Evolutionary conservation across 2,797 vertebrate genomes (phyloP), one percentile per base, ranked within the genome.

Genomic region (Taeniopygia guttata): DNA sequence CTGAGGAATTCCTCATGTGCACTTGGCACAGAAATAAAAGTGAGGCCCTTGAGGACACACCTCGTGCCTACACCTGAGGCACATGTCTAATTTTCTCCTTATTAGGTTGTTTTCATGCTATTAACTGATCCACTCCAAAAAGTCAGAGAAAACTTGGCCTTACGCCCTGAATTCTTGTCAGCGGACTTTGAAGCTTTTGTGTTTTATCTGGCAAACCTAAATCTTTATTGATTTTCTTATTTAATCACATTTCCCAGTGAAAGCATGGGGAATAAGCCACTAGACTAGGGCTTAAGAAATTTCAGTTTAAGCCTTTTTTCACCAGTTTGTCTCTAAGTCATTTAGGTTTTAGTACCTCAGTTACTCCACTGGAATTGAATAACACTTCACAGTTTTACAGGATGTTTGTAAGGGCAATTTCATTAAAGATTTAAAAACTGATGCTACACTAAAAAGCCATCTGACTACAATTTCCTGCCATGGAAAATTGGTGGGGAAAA

Each of bases 211-310:
- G 73, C 66, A 62, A 95, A 78, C 95, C 87, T 94, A 95, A 96
- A 91, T 91, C 94, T 95, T 90, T 94, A 96, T 96, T 96, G 96
- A 96, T 96, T 96, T 96, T 96, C 88, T 88, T 90, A 89, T 91
- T 96, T 96, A 94, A 96, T 96, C 93, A 93, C 89, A 86, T 95
- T 94, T 96, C 91, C 95, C 87, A 84, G 68, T 62, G 87, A 95
- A 94, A 91, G 87, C 76, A 42, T 6, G 13, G 87, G 78, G 85
- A 91, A 85, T 93, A 93, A 95, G 83, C 91, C 83, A 93, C 95
- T 93, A 90, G 91, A 76, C 89, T 77, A 32, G 17, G 49, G 55
- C 59, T 85, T 88, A 94, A 93, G 85, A 91, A 94, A 88, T 94
- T 96, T 87, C 79, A 81, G 40, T 7, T 88, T 88, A 90, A 88